Conservation (phyloP, 2,888 invertebrate species). For the Watsonalla cultraria region DNA sequence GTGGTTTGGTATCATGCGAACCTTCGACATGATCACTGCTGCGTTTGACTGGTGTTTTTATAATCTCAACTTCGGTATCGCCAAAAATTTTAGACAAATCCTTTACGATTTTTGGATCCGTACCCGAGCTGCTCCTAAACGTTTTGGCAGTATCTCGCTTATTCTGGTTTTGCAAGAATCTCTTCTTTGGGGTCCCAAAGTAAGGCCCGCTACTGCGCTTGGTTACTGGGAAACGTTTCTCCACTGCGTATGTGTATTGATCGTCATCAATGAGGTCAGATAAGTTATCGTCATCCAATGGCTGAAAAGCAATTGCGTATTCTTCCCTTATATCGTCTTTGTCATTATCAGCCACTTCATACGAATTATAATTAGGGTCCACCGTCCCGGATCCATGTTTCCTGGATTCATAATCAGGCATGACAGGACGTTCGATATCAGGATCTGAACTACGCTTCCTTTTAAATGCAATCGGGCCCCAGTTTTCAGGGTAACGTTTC, state of each 20-base stretch:
- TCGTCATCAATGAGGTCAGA: conserved; percentile 62
- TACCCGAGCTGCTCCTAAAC: conserved; percentile 71
- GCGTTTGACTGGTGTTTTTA: conserved; percentile 77
- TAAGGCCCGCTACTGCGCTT: conserved; percentile 80
- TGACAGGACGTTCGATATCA: conserved; percentile 36
- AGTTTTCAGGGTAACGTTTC: conserved; percentile 65
- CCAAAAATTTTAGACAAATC: conserved; percentile 84
- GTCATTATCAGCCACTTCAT: conserved; percentile 57
- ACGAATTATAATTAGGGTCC: conserved; percentile 53
- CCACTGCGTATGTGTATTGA: conserved; percentile 59
- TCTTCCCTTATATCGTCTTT: conserved; percentile 68
- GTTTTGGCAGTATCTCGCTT: conserved; percentile 50
- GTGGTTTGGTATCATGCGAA: conserved; percentile 60
- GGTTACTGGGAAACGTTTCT: conserved; percentile 82
- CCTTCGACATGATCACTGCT: conserved; percentile 56
- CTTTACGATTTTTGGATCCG: conserved; percentile 84
- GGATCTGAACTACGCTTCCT: conserved; percentile 66
- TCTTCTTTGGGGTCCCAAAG: conserved; percentile 48
- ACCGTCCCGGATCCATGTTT: conserved; percentile 36
- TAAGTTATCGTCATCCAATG: conserved; percentile 61
- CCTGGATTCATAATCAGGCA: conserved; percentile 48
- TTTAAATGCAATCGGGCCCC: conserved; percentile 75
- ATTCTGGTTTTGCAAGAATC: conserved; percentile 47
- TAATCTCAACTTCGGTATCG: conserved; percentile 50
- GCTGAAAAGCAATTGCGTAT: conserved; percentile 71